These are phyloP conservation scores for Megastigmus dorsalis DNA, from an alignment of 2,888 invertebrate species.

Conservation along the genomic window DNA sequence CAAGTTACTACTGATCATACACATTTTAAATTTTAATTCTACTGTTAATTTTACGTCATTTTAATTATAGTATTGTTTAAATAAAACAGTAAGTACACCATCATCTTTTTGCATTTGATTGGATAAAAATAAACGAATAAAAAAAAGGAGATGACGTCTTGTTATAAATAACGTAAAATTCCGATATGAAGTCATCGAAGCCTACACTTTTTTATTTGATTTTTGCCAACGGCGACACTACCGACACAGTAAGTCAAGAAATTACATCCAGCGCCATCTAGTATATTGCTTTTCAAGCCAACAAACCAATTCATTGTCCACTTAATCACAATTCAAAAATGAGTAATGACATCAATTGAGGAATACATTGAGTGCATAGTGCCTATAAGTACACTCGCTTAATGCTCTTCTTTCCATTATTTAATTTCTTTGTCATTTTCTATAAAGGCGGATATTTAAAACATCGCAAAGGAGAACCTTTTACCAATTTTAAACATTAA, in stretches of 20 bases:
- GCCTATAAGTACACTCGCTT: too few relatives aligned
- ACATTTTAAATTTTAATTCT: background rate
- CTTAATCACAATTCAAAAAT: too few relatives aligned
- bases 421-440: too few relatives aligned
- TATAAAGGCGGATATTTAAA: too few relatives aligned
- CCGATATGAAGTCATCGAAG: conserved; percentile 14
- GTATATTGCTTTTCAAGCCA: background rate
- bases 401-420: too few relatives aligned
- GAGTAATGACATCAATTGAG: too few relatives aligned
- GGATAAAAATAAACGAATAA: conserved; percentile 22
- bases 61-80: conserved; percentile 1
- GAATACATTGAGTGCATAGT: too few relatives aligned
- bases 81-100: background rate
- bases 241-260: background rate
- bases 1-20: background rate
- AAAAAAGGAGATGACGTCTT: conserved; percentile 9
- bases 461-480: too few relatives aligned
- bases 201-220: conserved; percentile 12
- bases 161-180: conserved; percentile 39
- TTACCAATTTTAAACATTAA: too few relatives aligned
- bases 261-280: conserved; percentile 29
- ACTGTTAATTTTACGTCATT: background rate
- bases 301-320: too few relatives aligned
- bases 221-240: background rate
- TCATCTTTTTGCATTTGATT: background rate